Percentiles rank a stretch among this genome's conserved stretches.
These are phyloP conservation scores for Cyphomyrmex costatus DNA, from an alignment of 1,140 invertebrate genomes.

Conservation along the genomic window DNA sequence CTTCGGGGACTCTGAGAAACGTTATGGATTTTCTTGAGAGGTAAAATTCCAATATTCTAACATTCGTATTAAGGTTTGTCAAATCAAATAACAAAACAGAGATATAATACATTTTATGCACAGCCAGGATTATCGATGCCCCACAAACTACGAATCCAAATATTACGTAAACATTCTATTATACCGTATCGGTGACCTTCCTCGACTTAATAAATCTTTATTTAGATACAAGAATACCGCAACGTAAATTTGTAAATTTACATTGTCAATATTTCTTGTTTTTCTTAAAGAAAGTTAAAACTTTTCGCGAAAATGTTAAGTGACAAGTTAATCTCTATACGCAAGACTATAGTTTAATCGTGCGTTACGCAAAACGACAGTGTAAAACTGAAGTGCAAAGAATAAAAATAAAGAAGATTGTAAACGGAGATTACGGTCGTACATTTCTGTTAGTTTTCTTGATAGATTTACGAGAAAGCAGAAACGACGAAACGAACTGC, in stretches of 20 bases:
- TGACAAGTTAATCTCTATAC: neutral
- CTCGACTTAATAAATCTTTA: neutral
- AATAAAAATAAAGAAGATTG: conserved; percentile 28
- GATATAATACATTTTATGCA: conserved; percentile 10
- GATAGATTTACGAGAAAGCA: conserved; percentile 9
- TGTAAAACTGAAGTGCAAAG: neutral
- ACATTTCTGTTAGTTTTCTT: neutral
- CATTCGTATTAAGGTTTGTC: neutral
- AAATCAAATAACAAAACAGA: conserved; percentile 2
- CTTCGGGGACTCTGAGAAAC: conserved; percentile 83
- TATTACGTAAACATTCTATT: conserved; percentile 75
- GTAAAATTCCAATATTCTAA: conserved; percentile 38
- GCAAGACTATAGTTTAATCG: conserved; percentile 3
- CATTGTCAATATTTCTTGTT: neutral
- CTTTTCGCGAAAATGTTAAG: neutral
- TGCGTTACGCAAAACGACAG: conserved; percentile 2
- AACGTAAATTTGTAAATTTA: neutral
- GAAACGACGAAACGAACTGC: neutral
- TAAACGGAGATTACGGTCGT: conserved; percentile 11
- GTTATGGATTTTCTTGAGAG: conserved; percentile 71
- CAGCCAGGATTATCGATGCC: conserved; percentile 64
- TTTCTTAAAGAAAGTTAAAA: neutral
- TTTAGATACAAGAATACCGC: neutral
- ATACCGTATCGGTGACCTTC: neutral
- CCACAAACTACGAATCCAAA: conserved; percentile 71